Evolutionary conservation across 2,797 vertebrate species (phyloP).

Genomic region (Cynopterus sphinx): DNA sequence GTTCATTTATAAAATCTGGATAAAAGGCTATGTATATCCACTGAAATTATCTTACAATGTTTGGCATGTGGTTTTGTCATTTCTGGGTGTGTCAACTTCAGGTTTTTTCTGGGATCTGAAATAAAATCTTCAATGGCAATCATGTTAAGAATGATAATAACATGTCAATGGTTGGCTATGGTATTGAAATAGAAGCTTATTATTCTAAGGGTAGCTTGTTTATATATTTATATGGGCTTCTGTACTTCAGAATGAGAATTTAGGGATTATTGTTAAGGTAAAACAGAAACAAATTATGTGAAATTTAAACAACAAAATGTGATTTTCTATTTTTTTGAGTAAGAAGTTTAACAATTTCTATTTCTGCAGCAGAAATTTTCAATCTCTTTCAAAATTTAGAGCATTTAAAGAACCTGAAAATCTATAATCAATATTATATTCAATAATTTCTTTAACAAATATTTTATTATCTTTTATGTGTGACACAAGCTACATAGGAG

Average conservation of each 20-base stretch:
- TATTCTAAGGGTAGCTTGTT: neutral
- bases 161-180: neutral
- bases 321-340: neutral
- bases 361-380: neutral
- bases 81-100: neutral
- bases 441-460: neutral
- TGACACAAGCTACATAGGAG: neutral
- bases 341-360: neutral
- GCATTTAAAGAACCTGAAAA: neutral
- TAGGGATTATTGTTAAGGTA: neutral
- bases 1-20: neutral
- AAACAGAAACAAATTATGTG: neutral
- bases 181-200: neutral
- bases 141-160: neutral
- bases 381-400: neutral
- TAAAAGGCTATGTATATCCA: neutral
- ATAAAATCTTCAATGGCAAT: neutral
- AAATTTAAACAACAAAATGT: neutral
- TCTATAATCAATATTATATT: neutral
- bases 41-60: neutral
- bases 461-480: neutral
- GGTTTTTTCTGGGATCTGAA: neutral
- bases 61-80: neutral
- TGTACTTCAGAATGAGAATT: neutral
- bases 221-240: neutral